Evolutionary conservation across 2,113 vertebrate species (phyloP).

Genomic region (Cryptoleucopteryx plumbea): DNA sequence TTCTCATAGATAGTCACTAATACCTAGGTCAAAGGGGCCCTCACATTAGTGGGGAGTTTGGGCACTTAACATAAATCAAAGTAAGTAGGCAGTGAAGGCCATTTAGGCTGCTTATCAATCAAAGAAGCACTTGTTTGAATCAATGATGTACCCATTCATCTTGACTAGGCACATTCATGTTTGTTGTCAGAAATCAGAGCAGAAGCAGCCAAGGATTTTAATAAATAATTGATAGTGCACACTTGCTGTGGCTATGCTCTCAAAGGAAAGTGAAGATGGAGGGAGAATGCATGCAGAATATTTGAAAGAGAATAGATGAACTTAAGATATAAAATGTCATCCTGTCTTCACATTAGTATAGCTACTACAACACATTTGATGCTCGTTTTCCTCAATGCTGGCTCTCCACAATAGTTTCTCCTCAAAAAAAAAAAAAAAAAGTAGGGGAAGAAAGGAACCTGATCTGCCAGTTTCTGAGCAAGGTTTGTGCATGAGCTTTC

Average conservation of each 20-base stretch:
- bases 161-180: neutral
- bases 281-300: neutral
- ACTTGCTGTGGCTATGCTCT: neutral
- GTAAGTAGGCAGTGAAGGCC: neutral
- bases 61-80: neutral
- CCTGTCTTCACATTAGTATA: neutral
- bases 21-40: neutral
- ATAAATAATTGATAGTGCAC: neutral
- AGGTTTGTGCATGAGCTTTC: neutral
- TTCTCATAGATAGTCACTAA: neutral
- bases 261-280: neutral
- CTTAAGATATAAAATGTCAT: neutral
- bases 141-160: neutral
- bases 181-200: neutral
- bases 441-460: neutral
- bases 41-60: neutral
- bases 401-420: neutral
- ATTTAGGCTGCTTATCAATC: neutral
- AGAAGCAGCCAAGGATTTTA: neutral
- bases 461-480: neutral
- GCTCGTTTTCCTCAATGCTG: neutral
- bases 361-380: neutral
- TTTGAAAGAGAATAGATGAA: neutral
- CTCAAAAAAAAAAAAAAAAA: neutral
- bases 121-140: neutral